Evolutionary conservation across 2,113 vertebrate species (phyloP).

Genomic region (Pygoscelis antarcticus): DNA sequence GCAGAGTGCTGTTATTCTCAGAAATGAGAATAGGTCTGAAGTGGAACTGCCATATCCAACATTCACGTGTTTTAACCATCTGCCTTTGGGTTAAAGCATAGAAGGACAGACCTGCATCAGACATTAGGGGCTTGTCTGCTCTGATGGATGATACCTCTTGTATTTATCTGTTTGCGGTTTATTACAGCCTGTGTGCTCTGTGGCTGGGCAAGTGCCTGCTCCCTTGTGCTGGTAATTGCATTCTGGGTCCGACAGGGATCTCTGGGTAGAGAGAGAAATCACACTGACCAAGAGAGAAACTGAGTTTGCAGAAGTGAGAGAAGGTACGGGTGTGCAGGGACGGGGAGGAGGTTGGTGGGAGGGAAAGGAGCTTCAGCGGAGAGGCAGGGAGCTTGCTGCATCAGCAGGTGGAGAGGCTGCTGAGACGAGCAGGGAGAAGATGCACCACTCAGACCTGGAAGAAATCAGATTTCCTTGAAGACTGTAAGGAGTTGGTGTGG

Average conservation of each 20-base stretch:
- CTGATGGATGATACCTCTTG: neutral
- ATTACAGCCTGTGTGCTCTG: neutral
- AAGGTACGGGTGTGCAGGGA: neutral
- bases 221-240: neutral
- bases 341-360: neutral
- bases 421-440: neutral
- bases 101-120: neutral
- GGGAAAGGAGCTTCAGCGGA: neutral
- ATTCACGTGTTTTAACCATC: neutral
- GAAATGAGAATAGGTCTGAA: neutral
- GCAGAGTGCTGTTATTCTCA: neutral
- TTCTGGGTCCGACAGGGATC: neutral
- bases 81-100: neutral
- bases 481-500: neutral
- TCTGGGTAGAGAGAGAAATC: neutral
- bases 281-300: neutral
- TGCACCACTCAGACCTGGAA: neutral
- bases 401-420: neutral
- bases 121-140: neutral
- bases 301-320: neutral
- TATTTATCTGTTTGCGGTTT: neutral
- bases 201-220: neutral
- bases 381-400: neutral
- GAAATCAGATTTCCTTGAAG: neutral
- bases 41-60: neutral